phyloP scores from a whole-genome alignment of 2,888 invertebrate genomes.

The Teleiodes luculella region DNA sequence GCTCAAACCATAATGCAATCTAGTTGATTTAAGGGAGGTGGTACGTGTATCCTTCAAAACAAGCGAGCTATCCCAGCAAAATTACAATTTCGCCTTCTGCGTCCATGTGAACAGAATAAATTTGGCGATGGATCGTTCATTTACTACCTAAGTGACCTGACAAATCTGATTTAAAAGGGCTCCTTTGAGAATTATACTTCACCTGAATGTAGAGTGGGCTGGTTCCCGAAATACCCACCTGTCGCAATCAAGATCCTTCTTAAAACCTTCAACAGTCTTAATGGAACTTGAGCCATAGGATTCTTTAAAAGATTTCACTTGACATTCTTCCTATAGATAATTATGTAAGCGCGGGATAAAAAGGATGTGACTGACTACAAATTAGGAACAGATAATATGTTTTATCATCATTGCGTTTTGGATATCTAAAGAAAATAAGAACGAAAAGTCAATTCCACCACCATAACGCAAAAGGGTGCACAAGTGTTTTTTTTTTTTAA shows the following conservation, averaged over 20 bases:
- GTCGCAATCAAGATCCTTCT: not conserved
- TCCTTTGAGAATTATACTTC: constrained; percentile 28
- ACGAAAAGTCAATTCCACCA: too few species aligned
- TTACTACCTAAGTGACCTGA: constrained; percentile 27
- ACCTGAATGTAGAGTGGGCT: constrained; percentile 11
- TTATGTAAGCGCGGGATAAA: too few species aligned
- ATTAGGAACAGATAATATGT: too few species aligned
- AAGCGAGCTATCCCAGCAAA: constrained; percentile 2
- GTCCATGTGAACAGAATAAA: constrained; percentile 21
- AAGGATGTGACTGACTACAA: too few species aligned
- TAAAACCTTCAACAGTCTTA: not conserved
- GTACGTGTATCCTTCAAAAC: not conserved
- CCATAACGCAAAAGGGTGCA: too few species aligned
- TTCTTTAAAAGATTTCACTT: not conserved
- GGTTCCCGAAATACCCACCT: not conserved
- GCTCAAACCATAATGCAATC: not conserved
- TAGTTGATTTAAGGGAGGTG: not conserved
- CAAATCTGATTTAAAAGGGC: constrained; percentile 30
- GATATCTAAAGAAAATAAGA: too few species aligned
- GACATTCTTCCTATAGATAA: not conserved
- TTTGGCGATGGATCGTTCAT: constrained; percentile 24
- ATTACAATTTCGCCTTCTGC: constrained; percentile 11
- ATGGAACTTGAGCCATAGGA: not conserved
- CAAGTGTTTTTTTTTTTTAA: too few species aligned
- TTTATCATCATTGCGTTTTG: too few species aligned